Evolutionary conservation across 2,888 invertebrate genomes (phyloP), one percentile per base, ranked within the genome.

Genomic region (Lasioglossum oenotherae): DNA sequence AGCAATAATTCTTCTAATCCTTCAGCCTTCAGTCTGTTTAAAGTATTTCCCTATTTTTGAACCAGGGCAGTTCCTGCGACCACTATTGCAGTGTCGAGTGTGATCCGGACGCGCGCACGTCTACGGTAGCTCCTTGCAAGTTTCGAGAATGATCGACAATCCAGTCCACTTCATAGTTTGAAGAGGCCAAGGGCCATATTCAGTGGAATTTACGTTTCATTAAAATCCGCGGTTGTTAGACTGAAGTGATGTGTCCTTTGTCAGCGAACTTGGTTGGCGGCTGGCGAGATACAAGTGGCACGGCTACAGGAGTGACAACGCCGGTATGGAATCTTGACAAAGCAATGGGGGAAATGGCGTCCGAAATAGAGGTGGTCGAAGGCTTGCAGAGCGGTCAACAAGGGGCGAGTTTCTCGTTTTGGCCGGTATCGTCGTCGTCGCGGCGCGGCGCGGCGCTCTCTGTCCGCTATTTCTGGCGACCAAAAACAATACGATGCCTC

Each of bases 401-500:
- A 12, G 41, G 35, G 46, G 19, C 41, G n/a, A 75, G 67, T 31
- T 74, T 44, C 27, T 71, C 74, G 69, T 69, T 84, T 84, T 53
- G 64, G 44, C 16, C 5, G 73, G 44, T 72, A 75, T 71, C 44
- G 75, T 44, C 74, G 78, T 53, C 64, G 57, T 73, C 57, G 77
- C 35, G 67, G 23, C 57, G 77, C 35, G 67, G 23, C 57, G 77
- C 35, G 67, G 23, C 75, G 72, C 19, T 38, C 74, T 76, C 71
- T 31, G 72, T 27, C 12, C 23, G 78, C 78, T 87, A 89, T 89
- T 90, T 74, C 72, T 71, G 82, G 74, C 53, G 38, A 69, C 78
- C 73, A 79, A 82, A 82, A 87, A 90, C 90, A 90, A 90, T 90
- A 88, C 89, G 83, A 90, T 85, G 78, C 78, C 81, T 46, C 77